Evolutionary conservation across 2,113 vertebrate species (phyloP), one percentile per base, ranked within the genome.

Genomic region (Nasalis larvatus): DNA sequence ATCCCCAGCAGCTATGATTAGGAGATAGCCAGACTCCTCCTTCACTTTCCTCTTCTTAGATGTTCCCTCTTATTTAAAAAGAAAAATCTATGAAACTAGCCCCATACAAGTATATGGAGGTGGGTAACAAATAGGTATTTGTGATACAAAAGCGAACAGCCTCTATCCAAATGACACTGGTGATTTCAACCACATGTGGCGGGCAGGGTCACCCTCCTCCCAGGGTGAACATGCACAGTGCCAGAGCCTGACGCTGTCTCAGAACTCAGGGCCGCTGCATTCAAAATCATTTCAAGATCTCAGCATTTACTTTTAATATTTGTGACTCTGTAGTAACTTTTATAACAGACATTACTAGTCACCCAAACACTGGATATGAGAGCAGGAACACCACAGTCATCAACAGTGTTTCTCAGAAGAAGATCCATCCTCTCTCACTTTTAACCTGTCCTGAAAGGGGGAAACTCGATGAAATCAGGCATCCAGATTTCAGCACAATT

Each of bases 121-220:
- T 0, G 14, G 13, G 17, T 13, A 16, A 4, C 12, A 14, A 32
- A 47, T 0, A 63, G 71, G 14, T 4, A 12, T 1, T 17, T 1
- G 32, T 8, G 18, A 47, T 0, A 16, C 5, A 56, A 35, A 20
- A 84, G 21, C 13, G 86, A 11, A 42, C 1, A 14, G 54, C 54
- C 86, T 56, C 10, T 11, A 25, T 8, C 27, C 66, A 23, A 47
- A 23, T 91, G 71, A 13, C 60, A 63, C 86, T 37, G 37, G 94
- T 89, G 94, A 92, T 40, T 77, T 60, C n/a, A 88, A 87, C 84
- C 94, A 80, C 74, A 84, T 78, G 86, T 20, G 74, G 97, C 71
- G 68, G 91, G 74, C 86, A 90, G 86, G 40, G 92, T 85, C 89
- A 94, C 93, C 89, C 86, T 27, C 86, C 96, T 83, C 87, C 94